Evolutionary conservation across 2,888 invertebrate species (phyloP), one percentile per base, ranked within the genome.

Genomic region (Rhogogaster chlorosoma): DNA sequence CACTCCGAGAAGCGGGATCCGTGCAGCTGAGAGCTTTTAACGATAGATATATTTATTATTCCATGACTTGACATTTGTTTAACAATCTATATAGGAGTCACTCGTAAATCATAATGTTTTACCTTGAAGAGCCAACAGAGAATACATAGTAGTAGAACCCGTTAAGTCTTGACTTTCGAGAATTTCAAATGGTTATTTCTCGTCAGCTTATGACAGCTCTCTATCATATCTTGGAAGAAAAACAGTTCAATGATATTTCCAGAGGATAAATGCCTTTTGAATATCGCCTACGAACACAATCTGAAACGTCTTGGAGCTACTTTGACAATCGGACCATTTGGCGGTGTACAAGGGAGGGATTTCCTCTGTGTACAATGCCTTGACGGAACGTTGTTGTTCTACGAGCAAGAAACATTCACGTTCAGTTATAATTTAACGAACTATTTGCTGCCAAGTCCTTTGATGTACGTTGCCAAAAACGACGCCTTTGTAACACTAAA

Each of bases 281-380:
- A 95, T 86, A 93, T 96, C 36, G 94, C 96, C 2, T 97, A 98
- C 92, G 98, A 98, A 93, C 98, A 99, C 93, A 95, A 95, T 71
- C 95, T 99, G 86, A 95, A 96, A 85, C 95, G 97, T 88, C 96
- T 96, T 86, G 97, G 98, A 0, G 96, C 96, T 89, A 96, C 96
- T 90, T 94, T 99, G 89, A 96, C 96, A 61, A 95, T 96, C 87
- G 99, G 99, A 0, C 95, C 97, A 2, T 99, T 99, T 94, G 99
- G 99, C 1, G 96, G 97, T 84, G 96, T 96, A 0, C 96, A 96
- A 91, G 96, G 96, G 2, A 95, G 98, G 90, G 98, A 99, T 93
- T 98, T 99, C 89, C 95, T 99, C 85, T 99, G 99, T 92, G 96
- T 99, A 29, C 98, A 98, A 92, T 97, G 97, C 49, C 94, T 99